Conservation (phyloP, 2,888 invertebrate genomes). For the Brassicogethes aeneus region DNA sequence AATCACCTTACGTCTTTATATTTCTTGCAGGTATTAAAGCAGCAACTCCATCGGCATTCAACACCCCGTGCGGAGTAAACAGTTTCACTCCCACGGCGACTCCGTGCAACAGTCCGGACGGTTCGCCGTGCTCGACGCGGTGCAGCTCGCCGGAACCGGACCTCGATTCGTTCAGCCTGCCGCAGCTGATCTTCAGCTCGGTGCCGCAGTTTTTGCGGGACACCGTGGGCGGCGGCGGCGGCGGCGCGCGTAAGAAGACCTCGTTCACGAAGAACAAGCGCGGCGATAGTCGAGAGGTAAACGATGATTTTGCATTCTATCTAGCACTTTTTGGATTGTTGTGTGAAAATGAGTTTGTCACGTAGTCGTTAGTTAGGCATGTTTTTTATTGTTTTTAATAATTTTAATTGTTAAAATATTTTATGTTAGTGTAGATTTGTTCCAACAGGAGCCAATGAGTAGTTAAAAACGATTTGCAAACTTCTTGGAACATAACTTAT, state of each 20-base stretch:
- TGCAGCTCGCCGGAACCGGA: conserved; percentile 50
- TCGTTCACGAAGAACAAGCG: conserved; percentile 12
- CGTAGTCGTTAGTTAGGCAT: no score
- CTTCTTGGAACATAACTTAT: no score
- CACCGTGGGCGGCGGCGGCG: conserved; percentile 48
- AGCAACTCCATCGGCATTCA: conserved; percentile 57
- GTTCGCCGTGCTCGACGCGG: conserved; percentile 49
- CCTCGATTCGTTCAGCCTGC: conserved; percentile 37
- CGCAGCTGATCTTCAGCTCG: conserved; percentile 50
- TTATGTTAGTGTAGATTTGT: no score
- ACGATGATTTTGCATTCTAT: neutral
- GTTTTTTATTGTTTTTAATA: no score
- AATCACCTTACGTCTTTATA: neutral
- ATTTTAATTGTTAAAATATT: no score
- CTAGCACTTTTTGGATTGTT: neutral
- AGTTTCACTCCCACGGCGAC: conserved; percentile 77
- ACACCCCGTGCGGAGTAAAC: conserved; percentile 54
- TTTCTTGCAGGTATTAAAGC: conserved; percentile 51
- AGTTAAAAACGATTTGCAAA: no score
- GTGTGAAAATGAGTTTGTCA: neutral
- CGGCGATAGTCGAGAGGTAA: conserved; percentile 23
- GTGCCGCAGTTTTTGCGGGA: conserved; percentile 58
- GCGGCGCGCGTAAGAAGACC: conserved; percentile 33
- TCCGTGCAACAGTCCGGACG: conserved; percentile 78
- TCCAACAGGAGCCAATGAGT: no score